phyloP scores from a whole-genome alignment of 2,888 invertebrate genomes.

The Leucophenga montana region DNA sequence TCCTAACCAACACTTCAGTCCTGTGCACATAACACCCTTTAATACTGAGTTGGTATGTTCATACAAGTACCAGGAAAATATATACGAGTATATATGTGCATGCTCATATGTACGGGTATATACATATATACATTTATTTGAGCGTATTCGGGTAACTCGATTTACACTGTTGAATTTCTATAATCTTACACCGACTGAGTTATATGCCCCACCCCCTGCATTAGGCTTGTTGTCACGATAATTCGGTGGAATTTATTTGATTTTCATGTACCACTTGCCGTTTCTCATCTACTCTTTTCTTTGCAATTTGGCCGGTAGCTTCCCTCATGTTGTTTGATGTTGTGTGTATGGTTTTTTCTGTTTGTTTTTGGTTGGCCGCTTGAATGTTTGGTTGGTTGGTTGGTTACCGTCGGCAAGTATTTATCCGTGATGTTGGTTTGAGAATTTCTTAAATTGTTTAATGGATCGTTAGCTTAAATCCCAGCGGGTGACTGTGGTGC shows the following conservation, averaged over 20 bases:
- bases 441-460: slow-evolving; percentile 52
- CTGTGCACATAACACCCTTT: slow-evolving; percentile 8
- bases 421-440: slow-evolving; percentile 33
- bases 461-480: slow-evolving; percentile 62
- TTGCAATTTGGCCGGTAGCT: no score
- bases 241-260: no score
- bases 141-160: no score
- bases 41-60: background rate
- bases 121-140: background rate
- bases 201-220: no score
- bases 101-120: slow-evolving; percentile 24
- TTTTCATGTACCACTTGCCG: no score
- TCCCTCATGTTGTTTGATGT: no score
- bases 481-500: slow-evolving; percentile 49
- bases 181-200: no score
- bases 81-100: no score
- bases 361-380: slow-evolving; percentile 64
- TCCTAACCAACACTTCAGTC: slow-evolving; percentile 35
- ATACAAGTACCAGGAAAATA: no score
- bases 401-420: slow-evolving; percentile 35
- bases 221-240: no score
- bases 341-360: slow-evolving; percentile 37
- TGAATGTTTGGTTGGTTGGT: slow-evolving; percentile 54
- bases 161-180: no score
- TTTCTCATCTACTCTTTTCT: no score